A percentile compares a stretch with the other conserved stretches of the same genome.
Evolutionary conservation across 1,140 invertebrate species (phyloP).

Genomic region (Drosophila santomea): DNA sequence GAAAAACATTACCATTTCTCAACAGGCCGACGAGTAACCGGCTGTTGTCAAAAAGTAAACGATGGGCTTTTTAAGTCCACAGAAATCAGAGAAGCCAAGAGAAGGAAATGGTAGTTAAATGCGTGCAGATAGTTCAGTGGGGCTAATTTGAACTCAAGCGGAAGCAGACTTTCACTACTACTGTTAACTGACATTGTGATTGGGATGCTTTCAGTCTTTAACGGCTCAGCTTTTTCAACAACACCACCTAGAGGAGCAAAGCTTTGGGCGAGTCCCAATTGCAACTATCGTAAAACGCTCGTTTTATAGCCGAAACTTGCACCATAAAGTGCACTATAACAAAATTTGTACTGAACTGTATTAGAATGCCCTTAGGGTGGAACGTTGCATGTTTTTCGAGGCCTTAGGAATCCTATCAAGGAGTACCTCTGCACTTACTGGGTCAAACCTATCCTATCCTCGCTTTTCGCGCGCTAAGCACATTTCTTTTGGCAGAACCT

Average conservation of each 20-base stretch:
- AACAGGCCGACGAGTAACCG: background rate
- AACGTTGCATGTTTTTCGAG: background rate
- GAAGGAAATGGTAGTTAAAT: too few species aligned
- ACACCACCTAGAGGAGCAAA: conserved; percentile 22
- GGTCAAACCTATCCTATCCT: conserved; percentile 44
- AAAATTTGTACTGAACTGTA: conserved; percentile 12
- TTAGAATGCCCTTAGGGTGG: conserved; percentile 1
- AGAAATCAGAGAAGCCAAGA: too few species aligned
- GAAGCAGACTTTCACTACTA: background rate
- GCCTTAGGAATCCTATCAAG: background rate
- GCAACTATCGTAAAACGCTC: conserved; percentile 45
- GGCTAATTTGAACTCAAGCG: conserved; percentile 1
- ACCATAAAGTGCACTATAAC: conserved; percentile 61
- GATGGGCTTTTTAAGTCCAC: background rate
- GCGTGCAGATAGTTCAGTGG: background rate
- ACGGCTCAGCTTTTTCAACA: conserved; percentile 49
- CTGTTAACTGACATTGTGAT: conserved; percentile 59
- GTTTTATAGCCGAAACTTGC: conserved; percentile 50
- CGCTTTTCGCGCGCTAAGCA: conserved; percentile 57
- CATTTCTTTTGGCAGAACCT: conserved; percentile 39
- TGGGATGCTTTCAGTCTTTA: conserved; percentile 43
- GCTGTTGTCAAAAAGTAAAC: background rate
- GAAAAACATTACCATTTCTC: conserved; percentile 2
- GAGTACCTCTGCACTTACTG: conserved; percentile 34
- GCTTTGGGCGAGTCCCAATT: conserved; percentile 60